phyloP scores from a whole-genome alignment of 2,113 vertebrate species.

The Pan troglodytes region NHGRI_mPanTro3-v2.1_pri NC_072411.2:63423001-63423500 shows the following conservation, averaged over 20 bases:
- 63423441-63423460: background rate
- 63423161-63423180: background rate
- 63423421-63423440: background rate
- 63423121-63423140: slow-evolving; percentile 40
- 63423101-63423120: slow-evolving; percentile 33
- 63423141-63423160: slow-evolving; percentile 43
- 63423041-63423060: background rate
- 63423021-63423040: background rate
- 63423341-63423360: background rate
- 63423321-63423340: slow-evolving; percentile 7
- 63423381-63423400: slow-evolving; percentile 18
- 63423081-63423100: background rate
- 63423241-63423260: background rate
- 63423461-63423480: background rate
- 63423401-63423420: background rate
- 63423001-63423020: background rate
- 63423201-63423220: background rate
- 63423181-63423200: background rate
- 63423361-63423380: background rate
- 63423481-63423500: background rate
- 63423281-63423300: background rate
- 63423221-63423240: too few species aligned
- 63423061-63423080: slow-evolving; percentile 1
- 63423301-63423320: background rate
- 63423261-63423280: background rate